These are phyloP conservation scores for Bos taurus DNA, from an alignment of 2,113 vertebrate species.

Conservation along the genomic window ARS-UCD2.0 NC_037330.1:111049001-111049500, in stretches of 20 bases:
- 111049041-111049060: neutral
- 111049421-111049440: neutral
- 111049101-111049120: constrained; percentile 28
- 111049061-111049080: neutral
- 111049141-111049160: neutral
- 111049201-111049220: neutral
- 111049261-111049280: neutral
- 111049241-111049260: neutral
- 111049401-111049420: neutral
- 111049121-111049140: neutral
- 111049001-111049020: neutral
- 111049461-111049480: neutral
- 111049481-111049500: neutral
- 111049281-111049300: neutral
- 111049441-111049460: neutral
- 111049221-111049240: neutral
- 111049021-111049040: neutral
- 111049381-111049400: neutral
- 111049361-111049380: neutral
- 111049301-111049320: neutral
- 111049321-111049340: neutral
- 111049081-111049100: neutral
- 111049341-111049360: neutral
- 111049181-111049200: neutral
- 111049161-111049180: neutral